Conservation (phyloP, 2,888 invertebrate species). For the Willowsia nigromaculata region DNA sequence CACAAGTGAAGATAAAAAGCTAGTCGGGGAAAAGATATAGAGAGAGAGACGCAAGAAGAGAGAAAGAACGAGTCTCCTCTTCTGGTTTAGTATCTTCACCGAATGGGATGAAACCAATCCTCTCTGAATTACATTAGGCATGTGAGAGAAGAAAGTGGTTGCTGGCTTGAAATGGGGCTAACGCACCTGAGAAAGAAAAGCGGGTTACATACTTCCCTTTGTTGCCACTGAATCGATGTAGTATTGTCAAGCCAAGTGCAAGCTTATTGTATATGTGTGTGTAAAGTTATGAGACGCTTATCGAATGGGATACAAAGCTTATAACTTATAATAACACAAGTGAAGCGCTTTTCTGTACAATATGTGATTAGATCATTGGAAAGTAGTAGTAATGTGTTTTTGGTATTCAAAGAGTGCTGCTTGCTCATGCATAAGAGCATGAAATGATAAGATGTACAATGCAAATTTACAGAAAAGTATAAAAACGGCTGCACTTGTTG, state of each 20-base stretch:
- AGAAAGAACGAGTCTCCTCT: slow-evolving; percentile 7
- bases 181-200: slow-evolving; percentile 42
- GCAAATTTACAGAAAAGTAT: not conserved
- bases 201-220: slow-evolving; percentile 10
- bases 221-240: slow-evolving; percentile 28
- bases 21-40: not conserved
- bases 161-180: not conserved
- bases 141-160: not conserved
- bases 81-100: slow-evolving; percentile 1
- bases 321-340: not conserved
- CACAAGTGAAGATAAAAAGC: slow-evolving; percentile 3
- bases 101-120: slow-evolving; percentile 41
- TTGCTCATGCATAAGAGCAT: not conserved
- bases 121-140: slow-evolving; percentile 44
- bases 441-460: not conserved
- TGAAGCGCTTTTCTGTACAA: not conserved
- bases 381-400: not conserved
- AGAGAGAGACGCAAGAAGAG: not conserved
- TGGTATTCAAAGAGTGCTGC: not conserved
- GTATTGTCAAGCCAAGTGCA: not conserved
- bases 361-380: not conserved
- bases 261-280: not conserved
- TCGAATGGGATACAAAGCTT: slow-evolving; percentile 38
- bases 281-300: slow-evolving; percentile 43
- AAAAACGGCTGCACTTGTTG: not conserved